Base-by-base conservation (phyloP, 2,888 invertebrate species). In the Allolobophora icterica region DNA sequence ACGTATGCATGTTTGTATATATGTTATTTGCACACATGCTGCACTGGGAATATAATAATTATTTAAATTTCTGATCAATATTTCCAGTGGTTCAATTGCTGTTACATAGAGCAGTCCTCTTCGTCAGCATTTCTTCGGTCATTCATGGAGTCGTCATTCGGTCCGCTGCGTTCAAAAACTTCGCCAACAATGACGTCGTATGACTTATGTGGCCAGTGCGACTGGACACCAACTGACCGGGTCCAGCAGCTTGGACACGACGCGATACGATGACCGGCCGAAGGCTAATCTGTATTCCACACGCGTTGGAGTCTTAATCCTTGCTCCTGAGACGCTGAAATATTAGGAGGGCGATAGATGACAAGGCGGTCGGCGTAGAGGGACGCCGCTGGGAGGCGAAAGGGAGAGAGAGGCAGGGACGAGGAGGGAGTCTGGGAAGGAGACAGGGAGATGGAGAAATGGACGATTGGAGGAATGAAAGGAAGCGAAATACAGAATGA, bases 201-300 rank as follows among this genome's bases (percentile, higher is more conserved):
- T 71, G 71, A 71, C 71, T 71, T 71, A 71, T 71, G 71, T n/a
- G 71, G n/a, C n/a, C 71, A 71, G 71, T 71, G 30, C 30, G 30
- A 71, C 71, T 71, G 71, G 71, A 71, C 71, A 71, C 71, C 71
- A 71, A 71, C 71, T 71, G 71, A 71, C 71, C 71, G 71, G 71
- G 71, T 71, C 71, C 71, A n/a, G 71, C 71, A 52, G 52, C 24
- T 52, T 52, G 52, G 52, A 52, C 52, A 52, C 52, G 52, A 52
- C 52, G 52, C 52, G 52, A 52, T 52, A 52, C 24, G 52, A 15
- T 52, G 52, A 52, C 52, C 52, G 52, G 24, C 24, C 24, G 24
- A 52, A 52, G 30, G 71, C 71, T 71, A 71, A 71, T 71, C 71
- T 71, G 71, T n/a, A 71, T 71, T 30, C 71, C 71, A 71, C 71